Percentiles rank a stretch among this genome's conserved stretches.
Conservation (phyloP, 2,797 vertebrate species). For the Silurus aristotelis region DNA sequence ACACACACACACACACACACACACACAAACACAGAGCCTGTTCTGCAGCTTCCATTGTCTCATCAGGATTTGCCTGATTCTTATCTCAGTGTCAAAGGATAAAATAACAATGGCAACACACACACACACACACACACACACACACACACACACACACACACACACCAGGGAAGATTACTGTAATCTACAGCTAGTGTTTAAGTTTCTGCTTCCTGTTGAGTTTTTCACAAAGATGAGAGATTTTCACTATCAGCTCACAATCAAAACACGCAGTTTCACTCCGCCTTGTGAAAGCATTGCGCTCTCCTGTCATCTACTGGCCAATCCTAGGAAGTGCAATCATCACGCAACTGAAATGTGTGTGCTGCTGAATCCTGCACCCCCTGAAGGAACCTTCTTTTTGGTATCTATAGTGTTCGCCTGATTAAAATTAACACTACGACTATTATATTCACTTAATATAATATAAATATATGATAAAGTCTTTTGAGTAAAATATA, state of each 20-base stretch:
- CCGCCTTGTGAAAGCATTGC: neutral
- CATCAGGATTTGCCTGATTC: slow-evolving; percentile 43
- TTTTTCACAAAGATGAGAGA: slow-evolving; percentile 19
- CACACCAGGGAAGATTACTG: slow-evolving; percentile 32
- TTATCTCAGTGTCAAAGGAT: slow-evolving; percentile 47
- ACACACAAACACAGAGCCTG: slow-evolving; percentile 28
- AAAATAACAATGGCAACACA: slow-evolving; percentile 20
- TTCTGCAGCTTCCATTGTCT: slow-evolving; percentile 44
- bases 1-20: slow-evolving; percentile 31
- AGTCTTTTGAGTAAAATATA: too few relatives aligned
- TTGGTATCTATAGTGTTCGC: neutral
- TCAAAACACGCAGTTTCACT: neutral
- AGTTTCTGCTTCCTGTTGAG: slow-evolving; percentile 24
- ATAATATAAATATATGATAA: too few relatives aligned
- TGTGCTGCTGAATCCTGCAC: neutral
- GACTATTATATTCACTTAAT: too few relatives aligned
- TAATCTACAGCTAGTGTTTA: slow-evolving; percentile 28
- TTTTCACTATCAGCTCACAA: slow-evolving; percentile 30
- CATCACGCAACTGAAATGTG: neutral
- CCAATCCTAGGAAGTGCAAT: neutral
- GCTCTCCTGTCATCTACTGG: slow-evolving; percentile 36
- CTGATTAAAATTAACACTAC: neutral
- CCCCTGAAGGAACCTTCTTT: neutral
- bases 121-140: slow-evolving; percentile 46
- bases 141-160: slow-evolving; percentile 47